Base-by-base conservation (phyloP, 2,113 vertebrate genomes). In the Steatornis caripensis region DNA sequence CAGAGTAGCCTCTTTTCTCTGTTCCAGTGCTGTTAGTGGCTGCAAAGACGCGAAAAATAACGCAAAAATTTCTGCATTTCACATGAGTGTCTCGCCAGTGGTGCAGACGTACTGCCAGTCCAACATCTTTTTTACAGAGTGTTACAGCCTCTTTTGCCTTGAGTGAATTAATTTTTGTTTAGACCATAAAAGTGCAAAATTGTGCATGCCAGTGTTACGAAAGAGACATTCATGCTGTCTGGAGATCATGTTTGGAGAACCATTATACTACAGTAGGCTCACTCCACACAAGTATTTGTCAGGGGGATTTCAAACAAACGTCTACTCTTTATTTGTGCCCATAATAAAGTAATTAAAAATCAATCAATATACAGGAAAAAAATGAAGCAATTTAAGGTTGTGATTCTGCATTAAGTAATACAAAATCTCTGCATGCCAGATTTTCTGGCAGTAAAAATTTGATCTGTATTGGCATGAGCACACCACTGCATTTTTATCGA, bases 371-470 rank as follows among this genome's bases (percentile, higher is more conserved):
- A 45, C 45, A 76, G 51, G 41, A 39, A 84, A 72, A 87, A 75
- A 90, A 82, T 19, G 19, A 77, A 89, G 55, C 24, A 3, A 7
- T 75, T 8, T 10, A 57, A 72, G 48, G 11, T 32, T 74, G 26
- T 43, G 37, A 22, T 83, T 95, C 29, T 79, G 23, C 79, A 77
- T 30, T 65, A 85, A 80, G 20, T 80, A 61, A 26, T 61, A 69
- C 10, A 53, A 93, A 95, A 84, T 86, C 81, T 84, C 64, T 95
- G 76, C 68, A 19, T 58, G 32, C 41, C 0, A 45, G 26, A 53
- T 86, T 96, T 93, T 43, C 79, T 93, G 88, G 83, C 79, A 92
- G 58, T 79, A 86, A 78, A 88, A 88, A 51, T 66, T 89, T 88
- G 76, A 94, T 96, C 75, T 69, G 13, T 80, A 69, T 80, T 84